Conservation (phyloP, 2,113 vertebrate species). For the Hydrolagus affinis region DNA sequence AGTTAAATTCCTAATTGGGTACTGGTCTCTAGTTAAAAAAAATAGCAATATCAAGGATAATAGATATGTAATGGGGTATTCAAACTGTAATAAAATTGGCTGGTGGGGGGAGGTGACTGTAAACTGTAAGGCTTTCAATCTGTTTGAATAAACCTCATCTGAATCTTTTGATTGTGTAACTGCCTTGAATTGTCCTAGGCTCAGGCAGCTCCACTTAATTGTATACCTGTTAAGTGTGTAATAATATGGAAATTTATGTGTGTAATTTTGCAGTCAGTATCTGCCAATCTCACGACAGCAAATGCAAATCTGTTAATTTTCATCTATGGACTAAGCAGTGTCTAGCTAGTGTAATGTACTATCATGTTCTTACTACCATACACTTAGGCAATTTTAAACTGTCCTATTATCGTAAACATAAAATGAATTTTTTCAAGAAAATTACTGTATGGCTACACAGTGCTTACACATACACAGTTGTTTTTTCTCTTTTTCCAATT, state of each 20-base stretch:
- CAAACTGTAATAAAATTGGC: too few species aligned
- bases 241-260: constrained; percentile 7
- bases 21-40: neutral
- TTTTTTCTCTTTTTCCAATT: neutral
- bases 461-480: neutral
- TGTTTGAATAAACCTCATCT: neutral
- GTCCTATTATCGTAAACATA: neutral
- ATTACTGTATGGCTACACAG: neutral
- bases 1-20: neutral
- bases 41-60: too few species aligned
- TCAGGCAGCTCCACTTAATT: neutral
- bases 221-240: constrained; percentile 22
- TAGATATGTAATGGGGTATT: too few species aligned
- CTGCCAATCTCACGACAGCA: neutral
- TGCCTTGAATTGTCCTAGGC: neutral
- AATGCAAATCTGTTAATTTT: constrained; percentile 22
- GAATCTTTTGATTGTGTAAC: neutral
- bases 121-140: neutral
- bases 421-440: neutral
- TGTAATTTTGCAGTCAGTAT: constrained; percentile 4
- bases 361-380: neutral
- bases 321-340: too few species aligned
- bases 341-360: neutral
- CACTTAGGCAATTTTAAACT: constrained; percentile 5
- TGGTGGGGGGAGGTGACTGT: too few species aligned